Evolutionary conservation across 2,888 invertebrate species (phyloP).

Genomic region (Rhabditoides inermis): DNA sequence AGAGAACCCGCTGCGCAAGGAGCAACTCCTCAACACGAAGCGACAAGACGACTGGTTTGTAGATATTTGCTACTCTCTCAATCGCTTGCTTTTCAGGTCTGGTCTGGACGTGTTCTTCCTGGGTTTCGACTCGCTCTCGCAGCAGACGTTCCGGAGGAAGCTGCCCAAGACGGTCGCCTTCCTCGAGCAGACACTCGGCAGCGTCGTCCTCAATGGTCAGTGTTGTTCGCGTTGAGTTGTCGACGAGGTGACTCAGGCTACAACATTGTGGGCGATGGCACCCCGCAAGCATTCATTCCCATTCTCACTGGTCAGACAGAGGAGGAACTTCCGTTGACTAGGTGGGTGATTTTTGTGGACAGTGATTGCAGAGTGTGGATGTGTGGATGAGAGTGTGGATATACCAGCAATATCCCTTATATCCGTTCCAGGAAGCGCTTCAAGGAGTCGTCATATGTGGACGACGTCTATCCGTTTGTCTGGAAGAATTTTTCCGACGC

Average conservation of each 20-base stretch:
- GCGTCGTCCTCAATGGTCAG: constrained; percentile 43
- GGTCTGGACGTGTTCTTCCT: constrained; percentile 53
- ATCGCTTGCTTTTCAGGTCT: constrained; percentile 7
- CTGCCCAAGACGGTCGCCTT: constrained; percentile 69
- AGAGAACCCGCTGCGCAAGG: not conserved
- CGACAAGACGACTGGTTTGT: not conserved
- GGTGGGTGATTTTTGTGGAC: constrained; percentile 9
- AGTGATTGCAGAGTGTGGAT: not conserved
- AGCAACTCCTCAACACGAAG: not conserved
- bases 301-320: constrained; percentile 55
- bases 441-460: constrained; percentile 52
- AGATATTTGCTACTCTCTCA: not conserved
- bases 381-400: no score
- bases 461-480: constrained; percentile 56
- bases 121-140: constrained; percentile 79
- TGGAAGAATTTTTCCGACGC: constrained; percentile 53
- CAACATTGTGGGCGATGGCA: constrained; percentile 57
- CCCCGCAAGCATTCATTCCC: constrained; percentile 55
- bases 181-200: constrained; percentile 54
- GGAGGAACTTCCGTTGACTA: constrained; percentile 54
- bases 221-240: not conserved
- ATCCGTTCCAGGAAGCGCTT: constrained; percentile 44
- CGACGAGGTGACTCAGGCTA: constrained; percentile 40
- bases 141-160: constrained; percentile 71
- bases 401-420: no score